These are phyloP conservation scores for Agrotis clavis DNA, from an alignment of 2,888 invertebrate species.

Conservation along the genomic window DNA sequence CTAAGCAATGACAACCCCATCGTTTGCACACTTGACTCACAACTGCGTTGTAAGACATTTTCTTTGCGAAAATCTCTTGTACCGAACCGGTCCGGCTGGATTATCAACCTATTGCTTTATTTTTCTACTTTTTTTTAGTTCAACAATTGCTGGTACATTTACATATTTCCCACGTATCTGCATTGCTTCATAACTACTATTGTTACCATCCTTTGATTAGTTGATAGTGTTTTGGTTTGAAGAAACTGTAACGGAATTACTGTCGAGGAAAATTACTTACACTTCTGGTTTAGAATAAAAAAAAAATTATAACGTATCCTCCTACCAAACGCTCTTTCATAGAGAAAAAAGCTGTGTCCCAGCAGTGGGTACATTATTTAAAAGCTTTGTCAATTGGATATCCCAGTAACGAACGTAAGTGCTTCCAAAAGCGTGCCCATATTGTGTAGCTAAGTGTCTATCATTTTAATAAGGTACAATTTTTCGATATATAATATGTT, in stretches of 20 bases:
- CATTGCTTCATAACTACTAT: slow-evolving; percentile 33
- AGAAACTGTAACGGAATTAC: neutral
- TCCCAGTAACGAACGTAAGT: too few relatives aligned
- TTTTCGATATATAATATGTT: too few relatives aligned
- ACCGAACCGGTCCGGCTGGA: slow-evolving; percentile 75
- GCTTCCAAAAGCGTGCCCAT: too few relatives aligned
- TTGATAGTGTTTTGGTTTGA: slow-evolving; percentile 22
- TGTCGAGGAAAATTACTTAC: neutral
- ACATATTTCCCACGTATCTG: slow-evolving; percentile 59
- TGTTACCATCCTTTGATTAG: slow-evolving; percentile 11
- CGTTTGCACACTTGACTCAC: slow-evolving; percentile 56
- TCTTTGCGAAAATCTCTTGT: slow-evolving; percentile 69
- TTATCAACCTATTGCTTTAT: slow-evolving; percentile 65
- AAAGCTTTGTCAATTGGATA: too few relatives aligned
- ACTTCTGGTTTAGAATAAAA: neutral
- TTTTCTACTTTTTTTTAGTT: slow-evolving; percentile 39
- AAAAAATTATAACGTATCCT: neutral
- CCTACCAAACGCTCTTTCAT: too few relatives aligned
- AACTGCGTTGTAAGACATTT: slow-evolving; percentile 65
- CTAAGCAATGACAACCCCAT: slow-evolving; percentile 81
- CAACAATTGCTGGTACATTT: slow-evolving; percentile 52
- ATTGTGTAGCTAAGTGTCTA: too few relatives aligned
- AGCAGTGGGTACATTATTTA: too few relatives aligned
- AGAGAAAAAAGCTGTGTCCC: too few relatives aligned
- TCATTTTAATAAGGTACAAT: neutral